Evolutionary conservation across 2,797 vertebrate species (phyloP), one percentile per base, ranked within the genome.

Genomic region (Scyliorhinus canicula): DNA sequence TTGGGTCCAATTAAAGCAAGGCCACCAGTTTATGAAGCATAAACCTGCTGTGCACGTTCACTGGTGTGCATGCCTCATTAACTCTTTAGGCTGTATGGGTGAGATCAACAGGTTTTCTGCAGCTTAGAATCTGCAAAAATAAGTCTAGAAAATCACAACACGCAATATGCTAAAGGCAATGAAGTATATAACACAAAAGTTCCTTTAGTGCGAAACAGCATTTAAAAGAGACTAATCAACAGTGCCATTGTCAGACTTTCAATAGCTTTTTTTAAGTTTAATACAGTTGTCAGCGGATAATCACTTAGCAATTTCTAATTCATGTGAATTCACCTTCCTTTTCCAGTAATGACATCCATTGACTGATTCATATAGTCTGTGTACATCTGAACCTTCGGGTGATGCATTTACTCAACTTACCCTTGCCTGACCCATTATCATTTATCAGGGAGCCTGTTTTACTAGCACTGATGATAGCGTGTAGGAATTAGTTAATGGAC

Each of bases 1-100:
- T 40, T 35, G 93, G 21, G 28, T 94, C 67, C 67, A 94, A 52
- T 94, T 94, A 94, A 94, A 93, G 65, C 47, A 31, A 74, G 31
- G 47, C 67, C 67, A 74, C 44, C 67, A 69, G 65, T 40, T 93
- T 52, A 67, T 71, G 65, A 71, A 93, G 63, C 93, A 94, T 74
- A 71, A 71, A 71, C 31, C 26, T 94, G 67, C 67, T 24, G 44
- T 94, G 40, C 67, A 35, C 31, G 1, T 94, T n/a, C 65, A 94
- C 3, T 52, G 67, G 5, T 47, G 65, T 71, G 44, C 21, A 71
- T 31, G 93, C 65, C 47, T 94, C 93, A 94, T 94, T 74, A 94
- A 94, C 67, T 94, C 90, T 74, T 94, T 94, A 50, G 12, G 31
- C 67, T 55, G 47, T 52, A 91, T 91, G 65, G 47, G 31, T 94